Base-by-base conservation (phyloP, 2,113 vertebrate genomes). In the Xenopus tropicalis region DNA sequence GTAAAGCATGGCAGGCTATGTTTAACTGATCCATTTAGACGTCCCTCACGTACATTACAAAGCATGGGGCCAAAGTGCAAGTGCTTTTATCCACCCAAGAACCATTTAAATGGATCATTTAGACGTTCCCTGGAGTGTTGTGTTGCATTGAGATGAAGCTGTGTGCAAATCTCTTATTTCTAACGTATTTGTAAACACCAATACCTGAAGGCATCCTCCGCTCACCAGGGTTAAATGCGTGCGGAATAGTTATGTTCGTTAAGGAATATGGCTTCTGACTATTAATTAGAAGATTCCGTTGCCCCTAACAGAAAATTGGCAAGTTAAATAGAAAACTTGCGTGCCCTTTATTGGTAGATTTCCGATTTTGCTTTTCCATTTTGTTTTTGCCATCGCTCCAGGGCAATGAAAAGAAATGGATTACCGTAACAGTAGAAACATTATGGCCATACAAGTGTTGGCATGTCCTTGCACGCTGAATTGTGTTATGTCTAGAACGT, bases 11-110 rank as follows among this genome's bases (percentile, higher is more conserved):
- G 72, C 72, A 68, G 72, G 72, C 21, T 74, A 74, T 61, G 72
- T 74, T 74, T 74, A 74, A 74, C 64, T 68, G 72, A 68, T 74
- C 72, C 72, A 74, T 74, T 74, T 74, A 74, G 68, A 74, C 72
- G 68, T 74, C 72, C 65, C 64, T 74, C 72, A 74, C 72, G 72
- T 74, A 74, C 72, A 68, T 67, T 74, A 74, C 72, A 74, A 74
- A 74, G 72, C 65, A 68, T 54, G 65, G 23, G 72, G 72, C 72
- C 72, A 74, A 68, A 68, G 72, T 68, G 72, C 72, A 74, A 74
- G 72, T 61, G 65, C 72, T 74, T 74, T 74, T 52, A 74, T 74
- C 72, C 72, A 74, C 64, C 64, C 72, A 74, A 74, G 72, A 74
- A 74, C 65, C 72, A 61, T 74, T 74, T 74, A 74, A 68, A 74